Conservation (phyloP, 2,797 vertebrate genomes). For the Florisuga fusca region DNA sequence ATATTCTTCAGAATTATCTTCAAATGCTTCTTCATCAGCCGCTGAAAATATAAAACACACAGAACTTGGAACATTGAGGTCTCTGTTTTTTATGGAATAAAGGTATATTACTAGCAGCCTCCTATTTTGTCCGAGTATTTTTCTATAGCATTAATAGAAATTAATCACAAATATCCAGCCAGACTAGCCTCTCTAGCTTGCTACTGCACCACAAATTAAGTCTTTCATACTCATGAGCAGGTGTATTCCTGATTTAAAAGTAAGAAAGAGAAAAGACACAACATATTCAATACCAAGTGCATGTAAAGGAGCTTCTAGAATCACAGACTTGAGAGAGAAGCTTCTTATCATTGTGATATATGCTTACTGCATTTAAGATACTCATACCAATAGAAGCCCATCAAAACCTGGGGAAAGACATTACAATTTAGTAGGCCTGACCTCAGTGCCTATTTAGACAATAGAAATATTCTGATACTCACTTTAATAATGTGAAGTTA, state of each 20-base stretch:
- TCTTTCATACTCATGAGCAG: neutral
- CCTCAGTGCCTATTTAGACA: neutral
- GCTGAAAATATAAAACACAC: conserved; percentile 76
- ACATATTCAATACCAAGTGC: neutral
- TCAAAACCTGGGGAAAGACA: neutral
- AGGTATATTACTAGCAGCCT: neutral
- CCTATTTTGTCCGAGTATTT: neutral
- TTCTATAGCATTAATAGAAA: neutral
- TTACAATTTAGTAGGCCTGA: neutral
- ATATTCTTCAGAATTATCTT: conserved; percentile 99
- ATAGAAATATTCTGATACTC: neutral
- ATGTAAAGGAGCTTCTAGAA: neutral
- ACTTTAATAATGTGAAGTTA: neutral
- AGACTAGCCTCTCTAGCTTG: neutral
- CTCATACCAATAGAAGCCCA: neutral
- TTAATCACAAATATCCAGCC: neutral
- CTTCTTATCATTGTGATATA: neutral
- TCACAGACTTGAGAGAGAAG: neutral
- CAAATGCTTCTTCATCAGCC: conserved; percentile 98
- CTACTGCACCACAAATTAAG: neutral
- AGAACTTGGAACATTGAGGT: neutral
- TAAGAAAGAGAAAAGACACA: neutral
- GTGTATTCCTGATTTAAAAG: neutral
- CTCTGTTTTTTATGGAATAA: neutral
- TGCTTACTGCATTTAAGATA: neutral